Evolutionary conservation across 2,888 invertebrate genomes (phyloP).

Genomic region (Sicus ferrugineus): DNA sequence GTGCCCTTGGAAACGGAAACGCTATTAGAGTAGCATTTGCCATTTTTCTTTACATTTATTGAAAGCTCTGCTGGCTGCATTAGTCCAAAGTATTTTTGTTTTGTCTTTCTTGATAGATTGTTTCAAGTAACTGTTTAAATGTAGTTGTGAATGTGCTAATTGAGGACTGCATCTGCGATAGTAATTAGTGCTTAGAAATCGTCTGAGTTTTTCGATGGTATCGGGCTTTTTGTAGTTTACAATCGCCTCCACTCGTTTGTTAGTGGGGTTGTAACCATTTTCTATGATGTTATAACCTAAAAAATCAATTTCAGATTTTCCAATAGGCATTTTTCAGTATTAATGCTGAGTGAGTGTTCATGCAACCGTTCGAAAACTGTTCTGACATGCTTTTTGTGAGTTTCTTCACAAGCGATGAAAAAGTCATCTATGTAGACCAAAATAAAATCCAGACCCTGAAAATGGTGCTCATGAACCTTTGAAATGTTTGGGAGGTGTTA

Average conservation of each 20-base stretch:
- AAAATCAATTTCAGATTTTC: conserved; percentile 11
- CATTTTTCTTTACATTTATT: neutral
- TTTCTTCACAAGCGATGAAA: neutral
- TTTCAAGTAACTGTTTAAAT: neutral
- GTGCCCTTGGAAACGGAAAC: neutral
- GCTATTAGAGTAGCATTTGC: conserved; percentile 4
- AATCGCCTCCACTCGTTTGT: neutral
- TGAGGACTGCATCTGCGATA: conserved; percentile 10
- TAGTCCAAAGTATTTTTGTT: neutral
- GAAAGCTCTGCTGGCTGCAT: neutral
- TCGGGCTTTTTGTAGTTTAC: neutral
- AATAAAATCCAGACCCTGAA: neutral
- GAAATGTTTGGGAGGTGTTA: neutral
- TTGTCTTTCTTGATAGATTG: conserved; percentile 4
- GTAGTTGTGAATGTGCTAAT: neutral
- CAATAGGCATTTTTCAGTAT: neutral
- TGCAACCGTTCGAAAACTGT: neutral
- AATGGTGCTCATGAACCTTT: neutral
- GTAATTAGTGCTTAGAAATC: conserved; percentile 4
- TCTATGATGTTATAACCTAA: conserved; percentile 7
- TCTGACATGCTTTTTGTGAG: neutral
- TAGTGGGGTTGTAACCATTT: neutral
- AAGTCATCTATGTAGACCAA: conserved; percentile 19
- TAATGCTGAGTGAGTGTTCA: neutral
- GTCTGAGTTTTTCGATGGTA: conserved; percentile 1